Conservation (phyloP, 2,888 invertebrate species). For the Athalia rosae region DNA sequence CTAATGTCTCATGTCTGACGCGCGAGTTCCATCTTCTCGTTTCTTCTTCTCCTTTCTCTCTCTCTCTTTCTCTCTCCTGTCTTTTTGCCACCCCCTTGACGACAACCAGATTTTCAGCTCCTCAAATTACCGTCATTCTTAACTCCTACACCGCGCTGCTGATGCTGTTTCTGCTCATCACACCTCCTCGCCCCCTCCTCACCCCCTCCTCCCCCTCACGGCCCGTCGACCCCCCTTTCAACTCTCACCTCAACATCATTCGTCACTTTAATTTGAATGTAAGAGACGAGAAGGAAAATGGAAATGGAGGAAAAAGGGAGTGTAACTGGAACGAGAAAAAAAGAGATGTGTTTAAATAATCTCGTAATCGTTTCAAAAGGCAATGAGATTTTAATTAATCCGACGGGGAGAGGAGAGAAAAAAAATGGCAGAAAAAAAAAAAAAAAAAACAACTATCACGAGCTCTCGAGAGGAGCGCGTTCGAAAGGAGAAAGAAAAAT, state of each 20-base stretch:
- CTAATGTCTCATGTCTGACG: too few species aligned
- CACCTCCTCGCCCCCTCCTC: not conserved
- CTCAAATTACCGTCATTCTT: not conserved
- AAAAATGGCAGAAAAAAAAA: too few species aligned
- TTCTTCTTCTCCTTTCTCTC: constrained; percentile 51
- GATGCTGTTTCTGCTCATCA: not conserved
- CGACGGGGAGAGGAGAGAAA: too few species aligned
- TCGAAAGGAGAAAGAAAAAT: too few species aligned
- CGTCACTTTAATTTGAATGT: not conserved
- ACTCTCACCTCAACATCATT: not conserved
- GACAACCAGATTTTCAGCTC: too few species aligned
- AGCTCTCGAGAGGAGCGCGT: too few species aligned
- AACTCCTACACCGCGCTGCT: not conserved
- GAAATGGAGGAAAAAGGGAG: not conserved
- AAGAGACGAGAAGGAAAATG: not conserved
- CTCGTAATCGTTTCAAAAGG: too few species aligned
- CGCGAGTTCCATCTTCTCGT: constrained; percentile 36
- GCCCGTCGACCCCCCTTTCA: not conserved
- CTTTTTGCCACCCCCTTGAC: constrained; percentile 23
- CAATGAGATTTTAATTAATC: too few species aligned
- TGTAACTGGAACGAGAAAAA: too few species aligned
- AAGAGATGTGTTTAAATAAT: too few species aligned
- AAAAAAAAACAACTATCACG: too few species aligned
- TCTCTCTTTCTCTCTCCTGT: constrained; percentile 49
- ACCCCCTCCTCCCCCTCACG: not conserved